Percentiles rank a stretch among this genome's conserved stretches.
phyloP scores from a whole-genome alignment of 2,113 vertebrate genomes.

The Chelonoidis abingdonii region DNA sequence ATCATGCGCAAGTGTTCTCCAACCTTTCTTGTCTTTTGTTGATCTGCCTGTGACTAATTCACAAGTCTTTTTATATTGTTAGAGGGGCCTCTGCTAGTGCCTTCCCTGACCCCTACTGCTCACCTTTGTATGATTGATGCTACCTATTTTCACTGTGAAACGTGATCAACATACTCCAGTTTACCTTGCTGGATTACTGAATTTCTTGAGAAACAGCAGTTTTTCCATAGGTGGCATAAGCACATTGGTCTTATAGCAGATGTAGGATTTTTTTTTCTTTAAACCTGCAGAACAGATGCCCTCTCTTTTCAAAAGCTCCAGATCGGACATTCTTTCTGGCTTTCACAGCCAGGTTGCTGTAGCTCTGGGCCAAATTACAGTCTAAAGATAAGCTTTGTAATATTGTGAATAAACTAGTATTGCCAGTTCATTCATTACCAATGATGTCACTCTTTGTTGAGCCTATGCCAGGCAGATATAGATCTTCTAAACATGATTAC shows the following conservation, averaged over 20 bases:
- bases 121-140: neutral
- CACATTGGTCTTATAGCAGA: neutral
- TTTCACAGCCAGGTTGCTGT: neutral
- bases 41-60: neutral
- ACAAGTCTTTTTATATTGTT: neutral
- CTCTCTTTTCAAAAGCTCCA: slow-evolving; percentile 6
- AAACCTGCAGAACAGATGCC: neutral
- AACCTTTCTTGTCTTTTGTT: neutral
- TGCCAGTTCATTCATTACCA: neutral
- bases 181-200: neutral
- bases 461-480: neutral
- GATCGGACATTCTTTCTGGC: neutral
- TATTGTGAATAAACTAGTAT: neutral
- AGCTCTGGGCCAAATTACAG: slow-evolving; percentile 12
- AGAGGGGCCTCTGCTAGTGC: neutral
- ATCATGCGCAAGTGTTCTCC: neutral
- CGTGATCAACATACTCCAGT: fast-evolving
- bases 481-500: neutral
- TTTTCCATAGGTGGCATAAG: neutral
- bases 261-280: neutral
- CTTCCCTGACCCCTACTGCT: neutral
- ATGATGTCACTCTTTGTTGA: neutral
- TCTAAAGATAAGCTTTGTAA: slow-evolving; percentile 7
- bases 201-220: neutral
- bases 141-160: neutral